A percentile compares a stretch with the other conserved stretches of the same genome.
Conservation (phyloP, 2,888 invertebrate species). For the Timema cristinae region DNA sequence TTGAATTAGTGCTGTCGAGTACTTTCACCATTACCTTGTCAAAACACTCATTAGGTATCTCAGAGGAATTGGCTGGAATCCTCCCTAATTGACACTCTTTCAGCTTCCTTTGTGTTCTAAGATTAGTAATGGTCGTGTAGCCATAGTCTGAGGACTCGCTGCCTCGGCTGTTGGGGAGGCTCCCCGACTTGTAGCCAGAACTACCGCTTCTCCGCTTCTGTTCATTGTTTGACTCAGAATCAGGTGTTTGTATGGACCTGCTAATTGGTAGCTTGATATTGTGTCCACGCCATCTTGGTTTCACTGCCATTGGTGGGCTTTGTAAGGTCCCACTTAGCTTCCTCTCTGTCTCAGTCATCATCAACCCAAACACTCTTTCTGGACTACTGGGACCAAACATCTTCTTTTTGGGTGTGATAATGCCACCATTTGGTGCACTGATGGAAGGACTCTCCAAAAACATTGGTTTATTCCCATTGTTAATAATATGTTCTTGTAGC, state of each 20-base stretch:
- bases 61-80: constrained; percentile 29
- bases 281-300: not conserved
- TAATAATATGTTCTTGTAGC: constrained; percentile 15
- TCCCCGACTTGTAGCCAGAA: constrained; percentile 55
- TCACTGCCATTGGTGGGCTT: constrained; percentile 3
- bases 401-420: not conserved
- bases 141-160: constrained; percentile 47
- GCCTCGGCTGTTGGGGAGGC: constrained; percentile 16
- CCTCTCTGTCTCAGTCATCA: constrained; percentile 21
- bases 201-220: constrained; percentile 40
- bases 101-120: constrained; percentile 54
- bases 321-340: constrained; percentile 23
- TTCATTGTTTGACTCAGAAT: not conserved
- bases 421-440: not conserved
- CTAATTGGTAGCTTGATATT: not conserved
- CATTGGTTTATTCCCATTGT: no score
- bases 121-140: constrained; percentile 58
- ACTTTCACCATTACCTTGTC: constrained; percentile 32
- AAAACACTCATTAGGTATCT: constrained; percentile 40
- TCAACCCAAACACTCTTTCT: not conserved
- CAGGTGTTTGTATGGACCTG: not conserved
- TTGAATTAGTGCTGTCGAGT: not conserved
- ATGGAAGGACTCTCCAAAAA: not conserved
- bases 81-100: constrained; percentile 25
- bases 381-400: constrained; percentile 23